phyloP scores from a whole-genome alignment of 2,888 invertebrate genomes.

The Drosophila mimetica region DNA sequence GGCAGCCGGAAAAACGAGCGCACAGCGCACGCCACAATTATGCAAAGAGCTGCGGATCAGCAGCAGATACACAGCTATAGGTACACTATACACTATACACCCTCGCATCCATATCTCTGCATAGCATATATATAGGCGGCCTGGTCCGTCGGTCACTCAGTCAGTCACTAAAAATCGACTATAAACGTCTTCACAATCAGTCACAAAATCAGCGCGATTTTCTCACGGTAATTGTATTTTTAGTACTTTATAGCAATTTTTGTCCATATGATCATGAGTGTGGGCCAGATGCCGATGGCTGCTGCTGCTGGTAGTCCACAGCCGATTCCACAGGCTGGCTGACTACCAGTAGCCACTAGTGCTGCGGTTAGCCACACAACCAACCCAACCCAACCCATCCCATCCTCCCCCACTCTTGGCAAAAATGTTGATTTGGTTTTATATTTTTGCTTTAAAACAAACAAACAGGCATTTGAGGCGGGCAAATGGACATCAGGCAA shows the following conservation, averaged over 20 bases:
- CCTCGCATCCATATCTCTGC: constrained; percentile 8
- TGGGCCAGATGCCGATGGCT: constrained; percentile 57
- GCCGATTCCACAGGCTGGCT: constrained; percentile 34
- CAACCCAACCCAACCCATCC: constrained; percentile 2
- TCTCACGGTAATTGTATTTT: constrained; percentile 82
- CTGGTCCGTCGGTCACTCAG: constrained; percentile 47
- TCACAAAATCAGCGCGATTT: constrained; percentile 79
- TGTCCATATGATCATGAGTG: constrained; percentile 71
- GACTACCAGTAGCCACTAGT: constrained; percentile 8
- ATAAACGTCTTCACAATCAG: constrained; percentile 80
- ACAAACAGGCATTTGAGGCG: constrained; percentile 73
- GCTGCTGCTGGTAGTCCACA: constrained; percentile 43
- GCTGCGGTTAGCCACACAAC: constrained; percentile 25
- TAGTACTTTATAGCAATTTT: constrained; percentile 82
- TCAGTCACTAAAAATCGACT: constrained; percentile 79
- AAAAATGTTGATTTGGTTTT: constrained; percentile 78
- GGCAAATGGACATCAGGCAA: constrained; percentile 76
- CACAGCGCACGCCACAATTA: constrained; percentile 55
- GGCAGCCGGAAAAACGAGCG: constrained; percentile 58
- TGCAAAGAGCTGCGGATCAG: constrained; percentile 50
- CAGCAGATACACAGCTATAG: constrained; percentile 14
- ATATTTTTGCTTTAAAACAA: constrained; percentile 71
- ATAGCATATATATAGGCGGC: background rate
- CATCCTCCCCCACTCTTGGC: constrained; percentile 34
- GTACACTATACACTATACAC: constrained; percentile 15